Base-by-base conservation (phyloP, 1,140 invertebrate genomes). In the Trichonephila clavipes region DNA sequence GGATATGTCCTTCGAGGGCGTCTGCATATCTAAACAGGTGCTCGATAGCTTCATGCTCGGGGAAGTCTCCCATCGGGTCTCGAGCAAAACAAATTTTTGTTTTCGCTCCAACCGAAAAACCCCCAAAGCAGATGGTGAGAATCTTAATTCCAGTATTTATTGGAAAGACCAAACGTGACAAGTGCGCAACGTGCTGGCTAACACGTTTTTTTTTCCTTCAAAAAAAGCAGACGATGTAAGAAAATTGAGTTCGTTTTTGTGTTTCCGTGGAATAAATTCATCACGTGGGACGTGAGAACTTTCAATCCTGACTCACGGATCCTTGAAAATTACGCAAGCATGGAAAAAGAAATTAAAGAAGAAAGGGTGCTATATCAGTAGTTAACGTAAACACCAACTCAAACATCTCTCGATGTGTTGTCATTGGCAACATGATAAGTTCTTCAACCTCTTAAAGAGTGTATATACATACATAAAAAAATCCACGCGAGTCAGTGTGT, bases 131-230 rank as follows among this genome's bases (percentile, higher is more conserved):
- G 66, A 69, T 69, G 66, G 3, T 69, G n/a, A 12, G n/a, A 7
- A 24, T 77, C 28, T 34, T 77, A 77, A 77, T 77, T 77, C 34
- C n/a, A 77, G 72, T 77, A 34, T 77, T 77, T 77, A 77, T 7
- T 28, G 66, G 51, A 51, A 69, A 69, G 66, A 69, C n/a, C 66
- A 12, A 28, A 69, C 66, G 66, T 69, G 66, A 69, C 66, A 7
- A 24, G 24, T 12, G 66, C 12, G 21, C 66, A 24, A 4, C 21
- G 66, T 24, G 66, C 51, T 51, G 51, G 51, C 10, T 12, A 69
- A 69, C 66, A 69, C 66, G 66, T 69, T 69, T 69, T 28, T 69
- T 21, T 69, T 6, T 24, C 66, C 34, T 40, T 28, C 34, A 40
- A 69, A 69, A 69, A 51, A 69, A 69, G 21, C 66, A 69, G 10